Evolutionary conservation across 35 echinoderm and acorn worm genomes (phyloP).

Genomic region (Amphiura filiformis): DNA sequence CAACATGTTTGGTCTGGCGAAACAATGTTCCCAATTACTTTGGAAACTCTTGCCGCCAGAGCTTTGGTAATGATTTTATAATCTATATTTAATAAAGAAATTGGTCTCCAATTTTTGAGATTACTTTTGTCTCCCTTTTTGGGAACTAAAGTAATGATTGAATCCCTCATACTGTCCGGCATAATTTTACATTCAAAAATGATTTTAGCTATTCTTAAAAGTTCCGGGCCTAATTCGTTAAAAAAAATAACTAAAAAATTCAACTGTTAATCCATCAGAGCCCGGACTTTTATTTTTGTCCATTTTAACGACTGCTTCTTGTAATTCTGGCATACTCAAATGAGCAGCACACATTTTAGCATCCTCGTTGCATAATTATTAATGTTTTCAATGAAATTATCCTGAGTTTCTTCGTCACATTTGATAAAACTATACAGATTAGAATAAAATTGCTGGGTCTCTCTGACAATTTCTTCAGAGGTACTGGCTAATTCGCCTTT

Average conservation of each 20-base stretch:
- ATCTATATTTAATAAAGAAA: not conserved
- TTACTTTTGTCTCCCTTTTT: not conserved
- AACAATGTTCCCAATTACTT: conserved; percentile 37
- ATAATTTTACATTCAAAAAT: not conserved
- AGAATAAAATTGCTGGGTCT: not conserved
- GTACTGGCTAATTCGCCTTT: not conserved
- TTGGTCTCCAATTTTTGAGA: not conserved
- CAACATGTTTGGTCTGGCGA: conserved; percentile 56
- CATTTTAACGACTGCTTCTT: not conserved
- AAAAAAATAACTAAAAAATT: not conserved
- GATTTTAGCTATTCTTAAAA: not conserved
- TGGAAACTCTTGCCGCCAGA: not conserved
- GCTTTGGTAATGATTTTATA: not conserved
- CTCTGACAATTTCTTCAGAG: not conserved
- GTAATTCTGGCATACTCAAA: not conserved
- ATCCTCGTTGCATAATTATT: not conserved
- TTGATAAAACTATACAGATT: not conserved
- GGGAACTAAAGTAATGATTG: not conserved
- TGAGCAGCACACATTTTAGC: not conserved
- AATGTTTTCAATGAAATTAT: not conserved
- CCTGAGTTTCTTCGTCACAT: not conserved
- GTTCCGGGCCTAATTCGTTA: not conserved
- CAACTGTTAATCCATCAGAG: not conserved
- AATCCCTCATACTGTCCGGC: not conserved
- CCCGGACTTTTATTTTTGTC: not conserved